Evolutionary conservation across 2,113 vertebrate species (phyloP), one percentile per base, ranked within the genome.

Genomic region (Pachycephala philippinensis): DNA sequence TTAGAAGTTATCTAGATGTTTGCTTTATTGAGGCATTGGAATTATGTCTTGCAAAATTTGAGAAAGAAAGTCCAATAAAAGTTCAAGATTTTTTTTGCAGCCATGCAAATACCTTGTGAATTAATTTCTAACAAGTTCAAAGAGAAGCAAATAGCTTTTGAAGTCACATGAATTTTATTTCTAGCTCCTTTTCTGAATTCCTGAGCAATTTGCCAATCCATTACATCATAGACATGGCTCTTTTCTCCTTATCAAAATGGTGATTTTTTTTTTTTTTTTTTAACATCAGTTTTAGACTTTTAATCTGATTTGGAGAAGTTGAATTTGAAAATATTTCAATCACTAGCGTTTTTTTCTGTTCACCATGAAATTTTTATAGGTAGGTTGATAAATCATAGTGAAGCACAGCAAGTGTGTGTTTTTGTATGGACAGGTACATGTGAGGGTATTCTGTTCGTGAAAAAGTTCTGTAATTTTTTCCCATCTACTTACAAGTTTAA

Each of bases 241-340:
- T 12, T 3, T 66, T 71, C 15, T 74, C 33, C 30, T 44, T 59
- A 49, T 49, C 1, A 66, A 70, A 52, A 56, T 21, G 5, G 2
- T 47, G 7, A 5, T 0, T 2, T 31, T 54, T 11, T 35, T 30
- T 11, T 14, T 4, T 0, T 2, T 31, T 54, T 11, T 35, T 30
- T 11, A 11, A 31, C 24, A 5, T 79, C 20, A 18, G 5, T 44
- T 69, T 78, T 42, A 65, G 18, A 60, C 8, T 54, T 82, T 45
- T 39, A 52, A 37, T 61, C 30, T 75, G 7, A 30, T 66, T 40
- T 65, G 12, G 12, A 70, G 53, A 68, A 75, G 6, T 30, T 60
- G 11, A 52, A 42, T 70, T 61, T 86, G 7, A 57, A 89, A 79
- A 93, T 42, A 78, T 65, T 70, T 83, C 12, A 57, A 13, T 30